Evolutionary conservation across 1,140 invertebrate species (phyloP).

Genomic region (Calephelis nemesis): DNA sequence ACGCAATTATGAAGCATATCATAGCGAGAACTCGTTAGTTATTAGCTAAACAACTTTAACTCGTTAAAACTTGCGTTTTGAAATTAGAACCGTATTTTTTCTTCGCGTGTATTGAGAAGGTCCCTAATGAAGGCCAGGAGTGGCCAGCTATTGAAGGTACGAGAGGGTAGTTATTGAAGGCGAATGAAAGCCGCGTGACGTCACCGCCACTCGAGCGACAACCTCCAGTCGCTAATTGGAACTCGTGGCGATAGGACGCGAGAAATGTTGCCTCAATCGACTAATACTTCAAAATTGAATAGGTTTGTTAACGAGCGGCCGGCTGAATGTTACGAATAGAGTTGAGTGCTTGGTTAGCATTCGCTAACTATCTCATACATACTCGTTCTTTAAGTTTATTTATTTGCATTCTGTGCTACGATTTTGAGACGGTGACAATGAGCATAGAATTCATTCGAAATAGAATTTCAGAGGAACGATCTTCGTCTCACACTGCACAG

Average conservation of each 20-base stretch:
- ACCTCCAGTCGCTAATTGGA: constrained; percentile 77
- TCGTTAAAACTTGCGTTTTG: constrained; percentile 71
- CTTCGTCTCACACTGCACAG: constrained; percentile 56
- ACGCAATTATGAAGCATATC: constrained; percentile 52
- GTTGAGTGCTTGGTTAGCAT: constrained; percentile 61
- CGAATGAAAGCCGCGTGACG: constrained; percentile 74
- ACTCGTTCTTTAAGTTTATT: constrained; percentile 49
- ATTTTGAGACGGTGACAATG: constrained; percentile 21
- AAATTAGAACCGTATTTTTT: constrained; percentile 64
- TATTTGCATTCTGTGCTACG: constrained; percentile 34
- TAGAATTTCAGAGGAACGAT: constrained; percentile 55
- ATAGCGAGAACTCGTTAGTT: constrained; percentile 43
- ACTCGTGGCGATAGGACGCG: constrained; percentile 73
- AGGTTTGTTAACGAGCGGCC: constrained; percentile 76
- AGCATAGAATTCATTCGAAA: constrained; percentile 42
- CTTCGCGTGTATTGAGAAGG: constrained; percentile 67
- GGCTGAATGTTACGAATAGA: constrained; percentile 69
- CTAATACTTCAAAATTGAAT: constrained; percentile 77
- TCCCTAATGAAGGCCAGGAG: constrained; percentile 75
- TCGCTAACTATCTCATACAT: constrained; percentile 56
- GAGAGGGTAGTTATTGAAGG: constrained; percentile 76
- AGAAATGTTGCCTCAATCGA: constrained; percentile 75
- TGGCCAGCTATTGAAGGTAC: constrained; percentile 72
- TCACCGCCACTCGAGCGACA: constrained; percentile 71
- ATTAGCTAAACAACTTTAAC: constrained; percentile 74